Percentiles rank a stretch among this genome's conserved stretches.
Conservation (phyloP, 2,797 vertebrate species). For the Thamnophis elegans region DNA sequence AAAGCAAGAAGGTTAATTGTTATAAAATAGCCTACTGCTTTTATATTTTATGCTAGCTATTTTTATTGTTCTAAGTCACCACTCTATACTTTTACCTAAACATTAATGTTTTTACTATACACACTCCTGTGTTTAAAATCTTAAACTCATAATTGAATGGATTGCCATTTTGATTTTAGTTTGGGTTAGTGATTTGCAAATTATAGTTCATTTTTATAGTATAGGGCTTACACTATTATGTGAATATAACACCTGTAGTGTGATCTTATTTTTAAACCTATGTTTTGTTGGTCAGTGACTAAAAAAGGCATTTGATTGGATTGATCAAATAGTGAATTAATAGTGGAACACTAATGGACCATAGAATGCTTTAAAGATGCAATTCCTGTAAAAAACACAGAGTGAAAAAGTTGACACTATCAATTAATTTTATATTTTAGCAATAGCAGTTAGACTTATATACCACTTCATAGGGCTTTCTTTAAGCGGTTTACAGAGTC, state of each 20-base stretch:
- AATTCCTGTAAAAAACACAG: background rate
- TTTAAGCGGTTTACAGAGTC: too few species aligned
- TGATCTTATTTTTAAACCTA: background rate
- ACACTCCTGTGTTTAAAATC: background rate
- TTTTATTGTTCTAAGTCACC: background rate
- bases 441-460: too few species aligned
- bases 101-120: background rate
- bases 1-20: background rate
- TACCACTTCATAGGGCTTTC: too few species aligned
- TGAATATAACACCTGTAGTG: background rate
- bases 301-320: background rate
- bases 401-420: background rate
- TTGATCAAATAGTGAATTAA: background rate
- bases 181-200: background rate
- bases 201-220: background rate
- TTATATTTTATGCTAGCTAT: background rate
- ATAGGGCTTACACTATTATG: background rate
- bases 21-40: background rate
- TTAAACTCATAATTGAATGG: background rate
- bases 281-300: background rate
- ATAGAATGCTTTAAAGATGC: background rate
- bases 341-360: background rate
- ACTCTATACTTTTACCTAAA: background rate
- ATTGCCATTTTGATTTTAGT: background rate
- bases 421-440: conserved; percentile 5